phyloP scores from a whole-genome alignment of 2,113 vertebrate species.

The Lipotes vexillifer region DNA sequence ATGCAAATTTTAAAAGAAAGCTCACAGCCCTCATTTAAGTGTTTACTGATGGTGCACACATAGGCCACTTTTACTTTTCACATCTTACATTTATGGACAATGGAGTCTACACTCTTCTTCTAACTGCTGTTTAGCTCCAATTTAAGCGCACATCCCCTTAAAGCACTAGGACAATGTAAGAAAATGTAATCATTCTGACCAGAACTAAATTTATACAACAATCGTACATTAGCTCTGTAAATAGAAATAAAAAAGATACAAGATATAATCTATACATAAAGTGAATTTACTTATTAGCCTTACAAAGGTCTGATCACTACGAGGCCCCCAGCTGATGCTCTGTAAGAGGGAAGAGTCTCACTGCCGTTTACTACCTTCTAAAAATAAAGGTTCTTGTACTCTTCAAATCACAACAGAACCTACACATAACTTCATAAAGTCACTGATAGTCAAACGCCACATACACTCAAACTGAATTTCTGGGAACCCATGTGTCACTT shows the following conservation, averaged over 20 bases:
- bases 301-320: neutral
- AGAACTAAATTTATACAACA: neutral
- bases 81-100: too few relatives aligned
- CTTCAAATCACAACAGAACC: neutral
- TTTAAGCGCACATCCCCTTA: neutral
- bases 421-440: neutral
- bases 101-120: neutral
- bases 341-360: neutral
- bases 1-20: neutral
- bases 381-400: neutral
- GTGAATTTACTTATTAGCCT: neutral
- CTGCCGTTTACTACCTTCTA: neutral
- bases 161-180: neutral
- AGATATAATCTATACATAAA: neutral
- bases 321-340: neutral
- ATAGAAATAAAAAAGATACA: neutral
- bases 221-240: neutral
- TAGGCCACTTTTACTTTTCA: neutral
- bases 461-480: neutral
- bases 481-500: neutral
- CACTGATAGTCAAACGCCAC: neutral
- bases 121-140: neutral
- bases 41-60: neutral
- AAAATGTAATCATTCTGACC: neutral
- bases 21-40: neutral